Percentiles rank a stretch among this genome's conserved stretches.
Conservation (phyloP, 2,888 invertebrate genomes). For the Tetragonula carbonaria region DNA sequence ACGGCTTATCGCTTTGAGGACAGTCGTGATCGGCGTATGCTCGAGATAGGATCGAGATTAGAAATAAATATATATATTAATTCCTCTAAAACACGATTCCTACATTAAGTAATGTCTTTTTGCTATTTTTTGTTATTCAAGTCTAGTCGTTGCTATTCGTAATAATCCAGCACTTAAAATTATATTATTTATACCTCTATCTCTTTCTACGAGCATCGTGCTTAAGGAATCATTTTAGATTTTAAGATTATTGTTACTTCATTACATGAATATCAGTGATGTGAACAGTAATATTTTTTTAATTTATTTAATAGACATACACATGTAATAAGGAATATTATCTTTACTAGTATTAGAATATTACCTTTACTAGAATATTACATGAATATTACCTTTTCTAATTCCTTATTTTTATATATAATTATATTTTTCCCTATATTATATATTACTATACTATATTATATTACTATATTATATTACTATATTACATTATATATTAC, state of each 20-base stretch:
- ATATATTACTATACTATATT: no score
- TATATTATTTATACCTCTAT: constrained; percentile 86
- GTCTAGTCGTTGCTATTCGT: constrained; percentile 86
- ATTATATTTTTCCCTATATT: constrained; percentile 93
- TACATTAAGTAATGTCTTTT: constrained; percentile 84
- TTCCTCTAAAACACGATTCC: no score
- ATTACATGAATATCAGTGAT: constrained; percentile 21
- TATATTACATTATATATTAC: no score
- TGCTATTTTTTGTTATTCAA: constrained; percentile 85
- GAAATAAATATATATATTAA: no score
- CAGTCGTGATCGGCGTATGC: no score
- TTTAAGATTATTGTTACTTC: constrained; percentile 86
- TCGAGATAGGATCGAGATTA: no score
- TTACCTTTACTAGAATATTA: no score
- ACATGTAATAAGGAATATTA: constrained; percentile 61
- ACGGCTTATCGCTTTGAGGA: no score
- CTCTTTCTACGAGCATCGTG: constrained; percentile 85
- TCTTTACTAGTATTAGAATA: constrained; percentile 57
- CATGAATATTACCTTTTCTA: constrained; percentile 82
- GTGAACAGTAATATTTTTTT: background rate
- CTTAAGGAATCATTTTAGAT: constrained; percentile 88
- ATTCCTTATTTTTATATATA: constrained; percentile 88
- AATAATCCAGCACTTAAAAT: constrained; percentile 89
- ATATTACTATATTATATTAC: no score
- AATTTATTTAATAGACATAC: background rate